Evolutionary conservation across 2,797 vertebrate genomes (phyloP).

Genomic region (Semotilus atromaculatus): DNA sequence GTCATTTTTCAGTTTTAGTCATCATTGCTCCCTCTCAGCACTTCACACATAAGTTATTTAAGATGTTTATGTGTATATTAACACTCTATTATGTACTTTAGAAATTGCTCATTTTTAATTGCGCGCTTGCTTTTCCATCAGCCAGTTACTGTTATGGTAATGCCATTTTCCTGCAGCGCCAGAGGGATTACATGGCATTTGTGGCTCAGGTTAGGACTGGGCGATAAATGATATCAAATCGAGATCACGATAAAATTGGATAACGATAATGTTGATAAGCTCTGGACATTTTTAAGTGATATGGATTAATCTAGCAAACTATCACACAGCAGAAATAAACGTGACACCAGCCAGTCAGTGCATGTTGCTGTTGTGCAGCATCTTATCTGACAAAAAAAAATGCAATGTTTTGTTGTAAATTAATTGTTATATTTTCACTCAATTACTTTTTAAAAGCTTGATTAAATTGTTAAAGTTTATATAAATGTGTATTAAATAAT

Average conservation of each 20-base stretch:
- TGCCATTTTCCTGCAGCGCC: background rate
- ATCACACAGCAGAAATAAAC: background rate
- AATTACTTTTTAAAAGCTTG: too few relatives aligned
- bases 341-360: too few relatives aligned
- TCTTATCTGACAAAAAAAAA: too few relatives aligned
- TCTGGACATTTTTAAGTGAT: background rate
- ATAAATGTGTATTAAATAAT: too few relatives aligned
- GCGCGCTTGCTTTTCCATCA: background rate
- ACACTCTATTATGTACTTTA: background rate
- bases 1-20: conserved; percentile 27
- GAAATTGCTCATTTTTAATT: background rate
- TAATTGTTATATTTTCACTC: too few relatives aligned
- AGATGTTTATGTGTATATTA: background rate
- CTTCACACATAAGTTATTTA: conserved; percentile 3
- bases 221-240: background rate
- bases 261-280: background rate
- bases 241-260: background rate
- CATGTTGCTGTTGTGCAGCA: too few relatives aligned
- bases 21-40: conserved; percentile 1
- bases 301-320: background rate
- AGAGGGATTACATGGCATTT: background rate
- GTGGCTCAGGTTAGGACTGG: background rate
- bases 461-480: too few relatives aligned
- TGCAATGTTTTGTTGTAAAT: too few relatives aligned
- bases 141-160: background rate